Percentiles rank a stretch among this genome's conserved stretches.
Conservation (phyloP, 1,140 invertebrate genomes). For the Phenacoccus solenopsis region DNA sequence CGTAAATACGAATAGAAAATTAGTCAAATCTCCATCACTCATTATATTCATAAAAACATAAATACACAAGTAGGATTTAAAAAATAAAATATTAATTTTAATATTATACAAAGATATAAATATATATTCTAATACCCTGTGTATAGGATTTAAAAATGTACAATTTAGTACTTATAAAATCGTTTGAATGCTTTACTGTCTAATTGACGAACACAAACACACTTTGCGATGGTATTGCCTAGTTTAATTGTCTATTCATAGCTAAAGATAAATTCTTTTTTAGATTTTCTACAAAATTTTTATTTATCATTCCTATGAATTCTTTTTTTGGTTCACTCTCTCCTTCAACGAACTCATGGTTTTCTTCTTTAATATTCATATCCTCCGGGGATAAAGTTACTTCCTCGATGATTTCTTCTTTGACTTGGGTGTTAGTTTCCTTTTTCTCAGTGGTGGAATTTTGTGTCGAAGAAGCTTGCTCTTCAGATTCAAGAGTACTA, state of each 20-base stretch:
- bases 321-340: not conserved
- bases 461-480: not conserved
- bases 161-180: too few relatives aligned
- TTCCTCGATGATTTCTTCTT: not conserved
- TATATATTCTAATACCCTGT: too few relatives aligned
- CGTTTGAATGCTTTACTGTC: too few relatives aligned
- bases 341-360: not conserved
- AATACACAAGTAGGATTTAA: too few relatives aligned
- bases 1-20: too few relatives aligned
- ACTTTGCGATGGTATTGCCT: too few relatives aligned
- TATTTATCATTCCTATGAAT: not conserved
- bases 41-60: too few relatives aligned
- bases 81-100: too few relatives aligned
- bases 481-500: not conserved
- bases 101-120: too few relatives aligned
- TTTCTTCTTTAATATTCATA: not conserved
- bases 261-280: slow-evolving; percentile 5
- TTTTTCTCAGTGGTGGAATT: not conserved
- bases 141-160: too few relatives aligned
- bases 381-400: not conserved
- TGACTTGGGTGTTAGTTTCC: not conserved
- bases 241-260: not conserved
- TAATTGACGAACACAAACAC: too few relatives aligned
- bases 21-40: too few relatives aligned
- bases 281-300: slow-evolving; percentile 10